Evolutionary conservation across 2,797 vertebrate species (phyloP).

Genomic region (Coilia nasus): DNA sequence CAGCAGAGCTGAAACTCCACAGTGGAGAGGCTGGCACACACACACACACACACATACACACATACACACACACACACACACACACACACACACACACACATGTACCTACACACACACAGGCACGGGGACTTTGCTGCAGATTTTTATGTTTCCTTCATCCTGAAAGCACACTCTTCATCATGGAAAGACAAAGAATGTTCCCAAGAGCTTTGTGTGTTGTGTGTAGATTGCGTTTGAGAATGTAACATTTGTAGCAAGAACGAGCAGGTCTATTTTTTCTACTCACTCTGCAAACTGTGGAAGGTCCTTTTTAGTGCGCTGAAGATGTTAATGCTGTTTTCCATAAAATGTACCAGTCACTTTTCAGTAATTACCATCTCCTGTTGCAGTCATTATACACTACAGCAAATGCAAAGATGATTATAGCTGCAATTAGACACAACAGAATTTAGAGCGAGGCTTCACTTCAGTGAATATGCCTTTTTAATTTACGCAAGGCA

Average conservation of each 20-base stretch:
- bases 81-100: no score
- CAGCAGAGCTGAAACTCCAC: neutral
- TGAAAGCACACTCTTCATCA: neutral
- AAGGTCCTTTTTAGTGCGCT: conserved; percentile 37
- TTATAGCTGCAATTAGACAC: conserved; percentile 69
- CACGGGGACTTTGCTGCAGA: neutral
- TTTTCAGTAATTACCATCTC: conserved; percentile 57
- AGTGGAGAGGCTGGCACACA: neutral
- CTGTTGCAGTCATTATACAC: conserved; percentile 52
- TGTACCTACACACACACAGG: neutral
- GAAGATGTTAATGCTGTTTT: conserved; percentile 46
- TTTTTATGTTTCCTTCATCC: neutral
- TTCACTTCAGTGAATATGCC: conserved; percentile 54
- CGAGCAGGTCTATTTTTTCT: no score
- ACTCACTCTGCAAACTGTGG: neutral
- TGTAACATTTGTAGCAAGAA: neutral
- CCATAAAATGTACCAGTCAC: conserved; percentile 48
- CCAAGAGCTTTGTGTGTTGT: neutral
- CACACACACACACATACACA: no score
- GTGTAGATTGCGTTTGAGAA: neutral
- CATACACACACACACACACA: no score
- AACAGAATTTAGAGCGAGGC: conserved; percentile 59
- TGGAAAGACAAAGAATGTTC: conserved; percentile 14
- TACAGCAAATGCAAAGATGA: conserved; percentile 61
- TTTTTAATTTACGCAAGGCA: conserved; percentile 36